These are phyloP conservation scores for Drosophila cardini DNA, from an alignment of 1,140 invertebrate species.

Conservation along the genomic window DNA sequence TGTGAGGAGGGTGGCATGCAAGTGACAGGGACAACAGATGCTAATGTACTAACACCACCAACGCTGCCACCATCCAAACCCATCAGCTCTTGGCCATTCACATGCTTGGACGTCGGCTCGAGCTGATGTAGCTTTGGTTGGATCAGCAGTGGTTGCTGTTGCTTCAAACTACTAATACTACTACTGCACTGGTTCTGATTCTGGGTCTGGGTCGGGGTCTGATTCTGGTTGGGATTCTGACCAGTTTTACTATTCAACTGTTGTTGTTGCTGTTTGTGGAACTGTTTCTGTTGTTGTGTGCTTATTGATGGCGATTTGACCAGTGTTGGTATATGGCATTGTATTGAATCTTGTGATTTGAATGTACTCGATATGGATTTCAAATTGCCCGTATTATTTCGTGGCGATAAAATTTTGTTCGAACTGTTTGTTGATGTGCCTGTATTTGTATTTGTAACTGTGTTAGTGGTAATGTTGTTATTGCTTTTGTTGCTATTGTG, in stretches of 20 bases:
- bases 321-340: slow-evolving; percentile 84
- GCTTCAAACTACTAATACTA: slow-evolving; percentile 73
- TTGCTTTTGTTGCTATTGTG: slow-evolving; percentile 82
- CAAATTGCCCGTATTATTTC: slow-evolving; percentile 72
- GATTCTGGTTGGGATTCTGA: slow-evolving; percentile 37
- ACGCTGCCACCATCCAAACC: slow-evolving; percentile 70
- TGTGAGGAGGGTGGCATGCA: slow-evolving; percentile 84
- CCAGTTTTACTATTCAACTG: slow-evolving; percentile 46
- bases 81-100: slow-evolving; percentile 68
- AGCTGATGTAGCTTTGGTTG: slow-evolving; percentile 82
- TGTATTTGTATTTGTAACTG: slow-evolving; percentile 62
- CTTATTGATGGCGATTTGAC: slow-evolving; percentile 83
- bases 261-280: slow-evolving; percentile 71
- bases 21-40: slow-evolving; percentile 75
- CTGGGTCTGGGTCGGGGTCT: slow-evolving; percentile 10
- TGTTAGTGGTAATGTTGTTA: slow-evolving; percentile 72
- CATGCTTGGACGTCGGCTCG: slow-evolving; percentile 50
- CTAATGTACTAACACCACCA: slow-evolving; percentile 63
- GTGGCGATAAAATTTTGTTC: slow-evolving; percentile 81
- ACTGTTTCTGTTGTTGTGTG: slow-evolving; percentile 82
- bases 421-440: slow-evolving; percentile 68
- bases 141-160: slow-evolving; percentile 80
- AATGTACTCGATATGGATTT: slow-evolving; percentile 84
- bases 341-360: slow-evolving; percentile 84
- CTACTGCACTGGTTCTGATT: slow-evolving; percentile 53